Base-by-base conservation (phyloP, 2,113 vertebrate species). In the Oreotrochilus melanogaster region DNA sequence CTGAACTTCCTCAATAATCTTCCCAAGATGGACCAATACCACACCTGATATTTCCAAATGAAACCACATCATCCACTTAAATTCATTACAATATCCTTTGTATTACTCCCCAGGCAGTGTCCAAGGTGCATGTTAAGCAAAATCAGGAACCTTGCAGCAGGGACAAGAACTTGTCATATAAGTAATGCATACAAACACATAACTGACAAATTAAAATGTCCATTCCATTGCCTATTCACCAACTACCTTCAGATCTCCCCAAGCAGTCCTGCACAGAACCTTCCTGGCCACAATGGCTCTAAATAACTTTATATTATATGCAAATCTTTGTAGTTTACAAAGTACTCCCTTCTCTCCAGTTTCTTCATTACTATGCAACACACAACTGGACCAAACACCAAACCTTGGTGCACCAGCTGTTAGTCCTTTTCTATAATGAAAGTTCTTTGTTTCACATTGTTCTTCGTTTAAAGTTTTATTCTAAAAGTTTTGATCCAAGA, bases 281-380 rank as follows among this genome's bases (percentile, higher is more conserved):
- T 82, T 43, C 7, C 45, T 1, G 0, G 74, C 11, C 62, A 50
- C 1, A 0, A 33, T 5, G 8, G 4, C 25, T 90, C 73, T 24
- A 71, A 69, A 51, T 42, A 67, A 70, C 39, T 50, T 73, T 42
- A 9, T 28, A 14, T 3, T 35, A 22, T 10, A 24, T n/a, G 21
- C 47, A 92, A 61, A 66, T 58, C n/a, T 88, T 76, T 35, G 33
- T 24, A 11, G 33, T 4, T 86, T 23, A 67, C 56, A 50, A 70
- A 23, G 19, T 51, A 57, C 12, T 84, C 56, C 24, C 22, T 64
- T 64, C 39, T 53, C 69, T 89, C 53, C 66, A 87, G 10, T 30
- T 60, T 31, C 16, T 64, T 88, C 45, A 13, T 58, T 64, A 30
- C 25, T 58, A 3, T 27, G 30, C 70, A 53, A 23, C 11, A 58